These are phyloP conservation scores for Cantharis nigra DNA, from an alignment of 2,888 invertebrate species.

Conservation along the genomic window DNA sequence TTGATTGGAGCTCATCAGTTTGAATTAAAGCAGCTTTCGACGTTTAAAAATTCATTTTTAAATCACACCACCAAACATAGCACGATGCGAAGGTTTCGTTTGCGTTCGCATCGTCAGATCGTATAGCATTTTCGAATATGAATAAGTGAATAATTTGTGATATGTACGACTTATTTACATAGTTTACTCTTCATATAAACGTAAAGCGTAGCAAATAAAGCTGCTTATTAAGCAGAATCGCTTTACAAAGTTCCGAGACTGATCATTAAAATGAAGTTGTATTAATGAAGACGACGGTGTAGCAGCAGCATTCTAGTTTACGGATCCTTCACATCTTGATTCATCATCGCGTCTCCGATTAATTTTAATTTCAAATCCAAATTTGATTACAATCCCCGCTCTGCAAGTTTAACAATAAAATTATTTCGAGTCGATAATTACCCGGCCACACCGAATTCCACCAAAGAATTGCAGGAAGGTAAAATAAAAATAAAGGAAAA, in stretches of 20 bases:
- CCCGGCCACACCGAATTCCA: not conserved
- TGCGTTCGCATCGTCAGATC: not conserved
- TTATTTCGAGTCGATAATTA: not conserved
- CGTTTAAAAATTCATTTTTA: not conserved
- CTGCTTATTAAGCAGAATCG: constrained; percentile 19
- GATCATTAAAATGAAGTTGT: constrained; percentile 26
- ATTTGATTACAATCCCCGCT: not conserved
- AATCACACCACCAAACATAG: not conserved
- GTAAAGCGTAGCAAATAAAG: not conserved
- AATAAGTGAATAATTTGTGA: not conserved
- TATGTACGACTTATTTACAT: not conserved
- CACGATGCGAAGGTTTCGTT: not conserved
- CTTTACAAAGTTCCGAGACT: constrained; percentile 18
- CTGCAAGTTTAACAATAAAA: not conserved
- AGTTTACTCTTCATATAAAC: not conserved
- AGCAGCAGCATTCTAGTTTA: constrained; percentile 9
- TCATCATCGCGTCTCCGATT: constrained; percentile 25
- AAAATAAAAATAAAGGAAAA: constrained; percentile 15
- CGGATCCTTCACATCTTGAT: constrained; percentile 10
- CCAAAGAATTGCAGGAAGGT: not conserved
- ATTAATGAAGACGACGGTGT: constrained; percentile 22
- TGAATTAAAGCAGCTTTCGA: not conserved
- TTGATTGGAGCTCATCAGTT: not conserved
- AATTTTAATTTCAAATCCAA: constrained; percentile 26
- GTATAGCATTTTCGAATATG: not conserved